A percentile compares a stretch with the other conserved stretches of the same genome.
These are phyloP conservation scores for Oxyruncus cristatus DNA, from an alignment of 2,113 vertebrate genomes.

Conservation along the genomic window DNA sequence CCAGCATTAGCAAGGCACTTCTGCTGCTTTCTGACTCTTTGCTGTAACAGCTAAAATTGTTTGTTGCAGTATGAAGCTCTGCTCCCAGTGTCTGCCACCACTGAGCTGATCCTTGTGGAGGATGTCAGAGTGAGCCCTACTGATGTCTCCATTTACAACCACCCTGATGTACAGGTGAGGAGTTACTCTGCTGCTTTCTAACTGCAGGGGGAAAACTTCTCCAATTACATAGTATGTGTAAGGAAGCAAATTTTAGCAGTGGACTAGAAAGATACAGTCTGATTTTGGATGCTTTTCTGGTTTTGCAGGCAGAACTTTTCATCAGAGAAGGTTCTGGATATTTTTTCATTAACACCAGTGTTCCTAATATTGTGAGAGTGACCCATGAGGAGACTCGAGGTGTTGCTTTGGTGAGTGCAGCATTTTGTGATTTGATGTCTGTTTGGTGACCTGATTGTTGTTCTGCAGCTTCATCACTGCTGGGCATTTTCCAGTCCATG, in stretches of 20 bases:
- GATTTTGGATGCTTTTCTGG: neutral
- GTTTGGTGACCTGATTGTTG: fast-evolving
- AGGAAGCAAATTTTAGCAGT: neutral
- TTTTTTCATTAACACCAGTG: constrained; percentile 89
- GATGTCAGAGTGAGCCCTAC: constrained; percentile 85
- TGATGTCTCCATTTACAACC: constrained; percentile 87
- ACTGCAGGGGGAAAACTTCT: neutral
- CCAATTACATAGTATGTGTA: neutral
- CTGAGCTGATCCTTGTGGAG: constrained; percentile 92
- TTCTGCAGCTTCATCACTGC: neutral
- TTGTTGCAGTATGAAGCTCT: constrained; percentile 76
- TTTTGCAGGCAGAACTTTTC: constrained; percentile 79
- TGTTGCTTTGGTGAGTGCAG: constrained; percentile 79
- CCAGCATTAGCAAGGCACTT: neutral
- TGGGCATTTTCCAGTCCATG: fast-evolving
- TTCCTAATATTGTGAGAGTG: constrained; percentile 74
- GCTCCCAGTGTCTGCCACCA: constrained; percentile 79
- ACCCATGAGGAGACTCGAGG: constrained; percentile 78
- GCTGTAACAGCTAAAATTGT: neutral
- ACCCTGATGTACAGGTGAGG: constrained; percentile 84
- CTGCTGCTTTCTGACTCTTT: neutral
- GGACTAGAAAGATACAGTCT: neutral
- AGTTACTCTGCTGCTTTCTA: neutral
- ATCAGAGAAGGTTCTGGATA: constrained; percentile 90
- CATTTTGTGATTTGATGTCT: neutral